phyloP scores from a whole-genome alignment of 2,113 vertebrate species.

The Hemiprocne comata region DNA sequence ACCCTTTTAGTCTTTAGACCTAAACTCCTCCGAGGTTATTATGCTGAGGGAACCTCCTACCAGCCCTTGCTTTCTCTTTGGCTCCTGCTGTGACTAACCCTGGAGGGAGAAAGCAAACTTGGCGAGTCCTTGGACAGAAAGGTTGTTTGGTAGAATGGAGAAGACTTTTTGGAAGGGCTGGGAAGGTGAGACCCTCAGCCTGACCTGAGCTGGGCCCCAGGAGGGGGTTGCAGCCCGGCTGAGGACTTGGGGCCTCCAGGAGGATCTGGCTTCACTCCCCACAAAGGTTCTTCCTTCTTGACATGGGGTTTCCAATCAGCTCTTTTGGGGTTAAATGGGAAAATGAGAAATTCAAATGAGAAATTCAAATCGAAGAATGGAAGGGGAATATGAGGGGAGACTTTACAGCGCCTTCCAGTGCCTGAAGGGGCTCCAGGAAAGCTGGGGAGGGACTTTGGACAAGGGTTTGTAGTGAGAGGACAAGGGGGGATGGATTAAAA shows the following conservation, averaged over 20 bases:
- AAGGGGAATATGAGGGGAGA: no score
- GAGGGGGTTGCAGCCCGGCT: background rate
- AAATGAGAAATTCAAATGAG: background rate
- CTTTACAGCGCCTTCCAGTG: no score
- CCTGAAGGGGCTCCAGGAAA: no score
- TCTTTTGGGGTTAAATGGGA: background rate
- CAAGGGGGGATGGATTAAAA: no score
- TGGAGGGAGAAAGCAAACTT: conserved; percentile 68
- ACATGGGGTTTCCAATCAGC: rapidly evolving
- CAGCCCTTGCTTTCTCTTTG: conserved; percentile 19
- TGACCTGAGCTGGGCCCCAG: background rate
- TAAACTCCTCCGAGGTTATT: conserved; percentile 58
- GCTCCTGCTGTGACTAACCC: conserved; percentile 53
- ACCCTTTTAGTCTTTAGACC: conserved; percentile 64
- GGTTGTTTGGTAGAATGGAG: conserved; percentile 36
- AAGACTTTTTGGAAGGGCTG: background rate
- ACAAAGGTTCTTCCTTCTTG: rapidly evolving
- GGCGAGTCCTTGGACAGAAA: conserved; percentile 35
- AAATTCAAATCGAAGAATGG: no score
- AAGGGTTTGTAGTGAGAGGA: no score
- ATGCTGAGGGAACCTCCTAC: conserved; percentile 39
- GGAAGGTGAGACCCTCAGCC: conserved; percentile 3
- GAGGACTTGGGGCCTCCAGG: background rate
- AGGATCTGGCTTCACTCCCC: background rate
- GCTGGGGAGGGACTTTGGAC: no score